These are phyloP conservation scores for Drosophila mayri DNA, from an alignment of 1,140 invertebrate genomes.

Conservation along the genomic window DNA sequence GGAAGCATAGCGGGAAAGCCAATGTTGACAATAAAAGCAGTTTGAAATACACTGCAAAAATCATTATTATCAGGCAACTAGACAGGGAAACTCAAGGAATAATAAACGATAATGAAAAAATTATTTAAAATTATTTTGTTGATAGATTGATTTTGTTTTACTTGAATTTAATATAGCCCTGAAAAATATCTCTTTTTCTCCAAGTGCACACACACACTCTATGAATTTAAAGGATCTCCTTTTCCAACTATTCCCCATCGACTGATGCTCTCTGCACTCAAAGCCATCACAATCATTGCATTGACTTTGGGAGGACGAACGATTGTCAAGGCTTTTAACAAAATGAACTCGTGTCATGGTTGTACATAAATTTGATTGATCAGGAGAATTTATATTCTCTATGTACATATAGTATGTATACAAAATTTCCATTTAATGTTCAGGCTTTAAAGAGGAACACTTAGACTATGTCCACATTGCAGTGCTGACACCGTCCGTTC, in stretches of 20 bases:
- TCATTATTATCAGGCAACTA: not conserved
- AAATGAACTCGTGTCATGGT: slow-evolving; percentile 35
- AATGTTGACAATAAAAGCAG: slow-evolving; percentile 10
- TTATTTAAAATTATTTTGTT: too few species aligned
- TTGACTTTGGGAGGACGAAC: slow-evolving; percentile 24
- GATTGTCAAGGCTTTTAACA: slow-evolving; percentile 44
- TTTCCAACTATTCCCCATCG: slow-evolving; percentile 9
- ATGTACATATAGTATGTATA: not conserved
- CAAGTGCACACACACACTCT: not conserved
- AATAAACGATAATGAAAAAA: too few species aligned
- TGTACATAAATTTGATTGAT: slow-evolving; percentile 15
- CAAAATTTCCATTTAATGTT: slow-evolving; percentile 6
- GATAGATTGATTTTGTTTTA: not conserved
- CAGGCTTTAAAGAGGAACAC: slow-evolving; percentile 21
- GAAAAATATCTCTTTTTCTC: not conserved
- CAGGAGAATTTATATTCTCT: not conserved
- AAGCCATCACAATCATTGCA: slow-evolving; percentile 38
- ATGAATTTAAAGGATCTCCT: slow-evolving; percentile 5
- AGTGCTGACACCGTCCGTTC: slow-evolving; percentile 57
- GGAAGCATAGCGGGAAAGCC: slow-evolving; percentile 1
- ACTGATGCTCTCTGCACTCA: slow-evolving; percentile 17
- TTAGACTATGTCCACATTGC: slow-evolving; percentile 60
- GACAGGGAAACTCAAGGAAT: too few species aligned
- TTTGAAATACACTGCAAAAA: slow-evolving; percentile 3
- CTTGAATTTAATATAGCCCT: not conserved